A percentile compares a stretch with the other conserved stretches of the same genome.
phyloP scores from a whole-genome alignment of 2,113 vertebrate genomes.

The Nesogale talazaci region DNA sequence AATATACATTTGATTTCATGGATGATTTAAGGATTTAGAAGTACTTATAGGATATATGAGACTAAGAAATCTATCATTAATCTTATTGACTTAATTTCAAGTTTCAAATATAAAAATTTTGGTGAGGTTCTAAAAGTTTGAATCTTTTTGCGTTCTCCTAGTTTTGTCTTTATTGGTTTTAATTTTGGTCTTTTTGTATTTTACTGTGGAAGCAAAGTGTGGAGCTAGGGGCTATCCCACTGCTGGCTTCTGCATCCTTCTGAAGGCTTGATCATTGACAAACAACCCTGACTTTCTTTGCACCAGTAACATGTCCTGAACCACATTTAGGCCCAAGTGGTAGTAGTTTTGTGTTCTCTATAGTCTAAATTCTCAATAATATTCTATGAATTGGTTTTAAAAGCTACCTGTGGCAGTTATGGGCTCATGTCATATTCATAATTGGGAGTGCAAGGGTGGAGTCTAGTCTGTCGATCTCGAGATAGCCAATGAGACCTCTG shows the following conservation, averaged over 20 bases:
- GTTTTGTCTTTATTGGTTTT: not conserved
- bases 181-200: not conserved
- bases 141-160: not conserved
- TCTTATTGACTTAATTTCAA: conserved; percentile 24
- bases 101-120: not conserved
- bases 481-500: too few species aligned
- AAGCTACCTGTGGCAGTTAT: too few species aligned
- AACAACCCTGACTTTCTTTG: not conserved
- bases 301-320: not conserved
- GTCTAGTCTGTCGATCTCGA: too few species aligned
- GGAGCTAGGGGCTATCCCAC: not conserved
- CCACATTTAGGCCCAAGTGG: not conserved
- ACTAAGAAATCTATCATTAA: not conserved
- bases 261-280: not conserved
- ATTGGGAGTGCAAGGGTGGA: too few species aligned
- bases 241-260: not conserved
- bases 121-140: not conserved
- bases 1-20: conserved; percentile 50
- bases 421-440: too few species aligned
- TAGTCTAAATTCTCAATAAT: not conserved
- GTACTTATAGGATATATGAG: conserved; percentile 19
- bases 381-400: not conserved
- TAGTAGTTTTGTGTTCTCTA: not conserved
- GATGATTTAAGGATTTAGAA: not conserved
- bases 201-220: not conserved